These are phyloP conservation scores for Temnothorax ravouxi DNA, from an alignment of 2,888 invertebrate species.

Conservation along the genomic window DNA sequence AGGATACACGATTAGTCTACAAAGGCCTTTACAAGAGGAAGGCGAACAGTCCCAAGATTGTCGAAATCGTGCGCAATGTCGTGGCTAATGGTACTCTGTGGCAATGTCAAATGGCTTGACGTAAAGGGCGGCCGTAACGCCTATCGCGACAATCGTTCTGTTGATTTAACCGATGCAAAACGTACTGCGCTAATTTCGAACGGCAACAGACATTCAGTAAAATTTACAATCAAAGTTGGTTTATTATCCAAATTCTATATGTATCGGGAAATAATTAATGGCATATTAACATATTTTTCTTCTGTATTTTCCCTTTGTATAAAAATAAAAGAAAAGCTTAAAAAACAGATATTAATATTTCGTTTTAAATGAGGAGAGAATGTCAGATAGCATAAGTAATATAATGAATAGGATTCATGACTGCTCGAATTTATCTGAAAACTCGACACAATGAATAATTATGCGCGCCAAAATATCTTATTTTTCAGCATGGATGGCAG, in stretches of 20 bases:
- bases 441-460: conserved; percentile 77
- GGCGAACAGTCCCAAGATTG: conserved; percentile 68
- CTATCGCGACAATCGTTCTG: conserved; percentile 28
- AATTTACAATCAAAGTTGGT: neutral
- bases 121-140: conserved; percentile 10
- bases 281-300: neutral
- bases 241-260: neutral
- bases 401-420: conserved; percentile 75
- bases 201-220: neutral
- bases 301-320: neutral
- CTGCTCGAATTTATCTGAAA: conserved; percentile 66
- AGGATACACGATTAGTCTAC: conserved; percentile 63
- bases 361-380: conserved; percentile 47
- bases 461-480: conserved; percentile 76
- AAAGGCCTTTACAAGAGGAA: conserved; percentile 69
- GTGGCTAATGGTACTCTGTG: conserved; percentile 36
- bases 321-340: conserved; percentile 42
- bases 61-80: conserved; percentile 62
- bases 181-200: conserved; percentile 5
- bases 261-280: neutral
- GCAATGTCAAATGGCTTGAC: conserved; percentile 38
- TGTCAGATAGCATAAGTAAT: conserved; percentile 51
- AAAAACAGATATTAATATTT: conserved; percentile 58
- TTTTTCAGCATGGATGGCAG: conserved; percentile 60
- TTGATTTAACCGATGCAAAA: conserved; percentile 31